A percentile compares a stretch with the other conserved stretches of the same genome.
phyloP scores from a whole-genome alignment of 2,113 vertebrate genomes.

The Zosterops lateralis region DNA sequence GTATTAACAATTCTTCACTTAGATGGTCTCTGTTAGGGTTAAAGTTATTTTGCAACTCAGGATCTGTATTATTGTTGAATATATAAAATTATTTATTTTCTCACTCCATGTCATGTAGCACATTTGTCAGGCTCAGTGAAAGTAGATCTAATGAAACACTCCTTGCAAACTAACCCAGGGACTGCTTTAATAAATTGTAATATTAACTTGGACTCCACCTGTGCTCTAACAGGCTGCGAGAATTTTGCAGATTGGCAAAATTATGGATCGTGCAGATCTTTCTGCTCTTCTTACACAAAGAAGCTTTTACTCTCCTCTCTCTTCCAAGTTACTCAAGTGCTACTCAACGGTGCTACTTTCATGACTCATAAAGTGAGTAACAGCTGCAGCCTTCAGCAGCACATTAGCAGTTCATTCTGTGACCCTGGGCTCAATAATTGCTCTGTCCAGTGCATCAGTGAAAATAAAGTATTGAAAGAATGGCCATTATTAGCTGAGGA shows the following conservation, averaged over 20 bases:
- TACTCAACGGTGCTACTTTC: neutral
- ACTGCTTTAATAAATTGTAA: neutral
- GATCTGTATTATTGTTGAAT: neutral
- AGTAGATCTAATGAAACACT: neutral
- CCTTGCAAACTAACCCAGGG: neutral
- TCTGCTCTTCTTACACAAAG: neutral
- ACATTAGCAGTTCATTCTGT: neutral
- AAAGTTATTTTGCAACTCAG: neutral
- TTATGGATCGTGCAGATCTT: neutral
- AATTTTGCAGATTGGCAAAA: neutral
- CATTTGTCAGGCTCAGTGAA: neutral
- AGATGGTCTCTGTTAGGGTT: neutral
- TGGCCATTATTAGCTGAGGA: neutral
- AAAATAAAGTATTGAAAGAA: neutral
- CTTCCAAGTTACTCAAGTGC: neutral
- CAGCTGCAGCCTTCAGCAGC: neutral
- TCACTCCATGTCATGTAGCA: neutral
- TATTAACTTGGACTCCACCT: neutral
- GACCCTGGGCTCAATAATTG: neutral
- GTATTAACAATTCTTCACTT: neutral
- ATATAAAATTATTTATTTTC: neutral
- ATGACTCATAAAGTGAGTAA: neutral
- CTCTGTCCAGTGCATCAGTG: neutral
- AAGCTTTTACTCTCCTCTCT: slow-evolving; percentile 1
- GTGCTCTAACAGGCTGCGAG: neutral